Conservation (phyloP, 2,888 invertebrate species). For the Blastobasis adustella region DNA sequence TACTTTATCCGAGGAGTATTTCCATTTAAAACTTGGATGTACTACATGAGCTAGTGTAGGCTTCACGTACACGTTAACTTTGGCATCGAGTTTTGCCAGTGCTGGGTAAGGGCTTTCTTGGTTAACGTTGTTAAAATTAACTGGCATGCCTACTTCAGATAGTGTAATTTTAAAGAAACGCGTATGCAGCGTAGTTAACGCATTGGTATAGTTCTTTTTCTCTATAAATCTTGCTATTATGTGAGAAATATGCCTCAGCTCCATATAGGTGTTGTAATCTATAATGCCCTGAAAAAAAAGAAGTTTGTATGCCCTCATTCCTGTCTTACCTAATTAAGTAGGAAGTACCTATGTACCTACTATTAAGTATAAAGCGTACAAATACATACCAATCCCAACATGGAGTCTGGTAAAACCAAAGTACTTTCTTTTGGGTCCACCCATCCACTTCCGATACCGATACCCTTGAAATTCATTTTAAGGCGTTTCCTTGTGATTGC, state of each 20-base stretch:
- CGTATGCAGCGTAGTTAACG: conserved; percentile 13
- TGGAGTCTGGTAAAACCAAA: conserved; percentile 41
- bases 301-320: too few species aligned
- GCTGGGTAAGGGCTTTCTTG: conserved; percentile 38
- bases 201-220: conserved; percentile 28
- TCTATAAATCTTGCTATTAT: conserved; percentile 38
- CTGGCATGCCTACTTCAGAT: conserved; percentile 27
- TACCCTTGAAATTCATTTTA: conserved; percentile 60
- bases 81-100: conserved; percentile 29
- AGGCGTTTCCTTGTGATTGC: conserved; percentile 50
- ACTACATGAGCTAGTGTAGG: conserved; percentile 42
- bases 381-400: conserved; percentile 45
- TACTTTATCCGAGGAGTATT: conserved; percentile 36
- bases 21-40: conserved; percentile 46
- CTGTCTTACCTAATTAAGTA: too few species aligned
- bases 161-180: conserved; percentile 33
- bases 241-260: conserved; percentile 29
- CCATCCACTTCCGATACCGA: conserved; percentile 65
- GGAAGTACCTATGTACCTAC: too few species aligned
- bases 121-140: conserved; percentile 57
- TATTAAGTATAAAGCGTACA: background rate
- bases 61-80: conserved; percentile 50
- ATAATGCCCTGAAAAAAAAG: conserved; percentile 46
- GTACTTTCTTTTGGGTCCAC: conserved; percentile 57
- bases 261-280: conserved; percentile 39